phyloP scores from a whole-genome alignment of 2,888 invertebrate genomes.

The Apomyelois bistriatella region DNA sequence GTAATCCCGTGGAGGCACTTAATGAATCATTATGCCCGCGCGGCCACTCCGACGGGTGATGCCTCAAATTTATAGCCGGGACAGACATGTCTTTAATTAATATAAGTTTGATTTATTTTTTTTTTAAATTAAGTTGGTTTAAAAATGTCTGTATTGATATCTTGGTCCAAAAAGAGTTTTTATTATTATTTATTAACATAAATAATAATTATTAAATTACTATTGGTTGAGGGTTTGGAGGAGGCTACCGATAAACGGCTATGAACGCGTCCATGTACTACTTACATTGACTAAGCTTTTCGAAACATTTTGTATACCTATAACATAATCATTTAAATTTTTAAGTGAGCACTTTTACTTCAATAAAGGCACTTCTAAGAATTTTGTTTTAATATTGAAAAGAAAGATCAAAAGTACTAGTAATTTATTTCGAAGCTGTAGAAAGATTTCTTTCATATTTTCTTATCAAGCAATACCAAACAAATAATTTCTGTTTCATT shows the following conservation, averaged over 20 bases:
- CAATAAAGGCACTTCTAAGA: slow-evolving; percentile 4
- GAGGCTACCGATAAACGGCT: no score
- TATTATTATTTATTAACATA: no score
- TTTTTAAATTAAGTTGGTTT: background rate
- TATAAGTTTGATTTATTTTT: background rate
- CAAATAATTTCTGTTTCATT: background rate
- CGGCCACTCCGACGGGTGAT: slow-evolving; percentile 57
- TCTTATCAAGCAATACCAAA: background rate
- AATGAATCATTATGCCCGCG: slow-evolving; percentile 75
- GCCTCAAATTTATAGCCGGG: slow-evolving; percentile 60
- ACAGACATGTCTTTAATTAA: background rate
- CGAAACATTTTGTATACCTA: no score
- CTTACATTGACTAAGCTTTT: no score
- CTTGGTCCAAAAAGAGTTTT: no score
- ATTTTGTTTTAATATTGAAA: background rate
- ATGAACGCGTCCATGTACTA: no score
- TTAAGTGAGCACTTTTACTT: background rate
- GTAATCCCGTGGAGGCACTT: slow-evolving; percentile 77
- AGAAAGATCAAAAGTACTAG: slow-evolving; percentile 4
- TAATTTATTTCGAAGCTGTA: background rate
- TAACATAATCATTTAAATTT: no score
- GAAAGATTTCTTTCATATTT: no score
- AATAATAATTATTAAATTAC: no score
- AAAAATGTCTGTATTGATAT: no score
- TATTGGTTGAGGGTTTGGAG: no score